Evolutionary conservation across 2,888 invertebrate genomes (phyloP), one percentile per base, ranked within the genome.

Genomic region (Microdon myrmicae): DNA sequence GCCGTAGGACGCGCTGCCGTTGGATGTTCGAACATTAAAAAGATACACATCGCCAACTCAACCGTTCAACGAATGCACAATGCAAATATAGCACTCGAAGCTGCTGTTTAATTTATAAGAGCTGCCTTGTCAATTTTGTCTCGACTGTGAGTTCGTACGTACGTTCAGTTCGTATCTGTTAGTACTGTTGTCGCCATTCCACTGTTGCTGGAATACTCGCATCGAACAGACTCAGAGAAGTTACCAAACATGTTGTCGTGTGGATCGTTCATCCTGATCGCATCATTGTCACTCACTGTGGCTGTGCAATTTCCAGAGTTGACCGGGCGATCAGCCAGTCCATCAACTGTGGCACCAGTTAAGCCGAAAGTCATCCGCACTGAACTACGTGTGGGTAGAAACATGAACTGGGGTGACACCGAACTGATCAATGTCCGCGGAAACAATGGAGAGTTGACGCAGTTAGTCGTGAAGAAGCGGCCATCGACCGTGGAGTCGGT

Each of bases 361-460:
- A 64, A 64, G 20, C 64, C 64, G 12, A 64, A 51, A 47, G 14
- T 51, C 17, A 64, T 64, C 32, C 58, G 64, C 9, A 64, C 64
- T 2, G 58, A 64, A 32, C 34, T 64, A 23, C 64, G 64, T 20
- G 64, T 64, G 26, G 56, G 64, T 4, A 35, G 64, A 38, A 64
- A 64, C 37, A 31, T 64, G 2, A 64, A 64, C 23, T 53, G 37
- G 13, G 64, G 58, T 28, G 47, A 64, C 6, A 64, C 64, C 4
- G 64, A 64, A 19, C 35, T 64, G 9, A 51, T 64, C 32, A 58
- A 29, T 43, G 64, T 64, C 14, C 20, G 51, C 12, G 58, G 64
- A n/a, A 64, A 58, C 14, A 64, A 64, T 32, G 64, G 64, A 23
- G 64, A 64, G 38, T 58, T 64, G 47, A 64, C 64, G 20, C 58